Base-by-base conservation (phyloP, 2,888 invertebrate species). In the Hedychridium roseum region DNA sequence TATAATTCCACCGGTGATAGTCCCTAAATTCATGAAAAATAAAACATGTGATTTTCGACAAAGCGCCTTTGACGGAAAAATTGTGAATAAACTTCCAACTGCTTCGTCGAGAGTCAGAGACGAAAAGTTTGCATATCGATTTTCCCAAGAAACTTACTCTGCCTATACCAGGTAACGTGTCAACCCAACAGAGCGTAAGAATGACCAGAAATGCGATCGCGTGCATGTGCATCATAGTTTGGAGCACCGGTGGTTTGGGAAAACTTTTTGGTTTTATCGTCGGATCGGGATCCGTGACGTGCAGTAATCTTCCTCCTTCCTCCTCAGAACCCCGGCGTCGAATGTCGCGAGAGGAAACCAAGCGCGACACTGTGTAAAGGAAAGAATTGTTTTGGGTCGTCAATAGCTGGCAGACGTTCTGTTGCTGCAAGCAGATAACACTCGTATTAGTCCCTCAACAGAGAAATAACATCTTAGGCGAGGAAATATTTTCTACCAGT, bases 121-220 rank as follows among this genome's bases (percentile, higher is more conserved):
- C n/a, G n/a, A n/a, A n/a, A n/a, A n/a, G n/a, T n/a, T n/a, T n/a
- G n/a, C n/a, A n/a, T n/a, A n/a, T n/a, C n/a, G n/a, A n/a, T n/a
- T n/a, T n/a, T n/a, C n/a, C 15, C 9, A 14, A 16, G 1, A n/a
- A 14, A 54, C 71, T 74, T 73, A 84, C 84, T 66, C 82, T 80
- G 59, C 84, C 84, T 46, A 84, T 73, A 38, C 80, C 78, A 6
- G 82, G 82, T 51, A 84, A 70, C 26, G 82, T 78, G 66, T 84
- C 83, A 14, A 82, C 77, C 82, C 82, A 83, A 46, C 81, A 81
- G 35, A 83, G 70, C 2, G 72, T 57, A 38, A 83, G 43, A 27
- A 81, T 72, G 16, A 80, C 64, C n/a, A 80, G 50, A 47, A 81
- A 74, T 17, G 80, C 71, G 35, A 82, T 71, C 30, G 79, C 64